Base-by-base conservation (phyloP, 2,113 vertebrate genomes). In the Callionymus lyra region DNA sequence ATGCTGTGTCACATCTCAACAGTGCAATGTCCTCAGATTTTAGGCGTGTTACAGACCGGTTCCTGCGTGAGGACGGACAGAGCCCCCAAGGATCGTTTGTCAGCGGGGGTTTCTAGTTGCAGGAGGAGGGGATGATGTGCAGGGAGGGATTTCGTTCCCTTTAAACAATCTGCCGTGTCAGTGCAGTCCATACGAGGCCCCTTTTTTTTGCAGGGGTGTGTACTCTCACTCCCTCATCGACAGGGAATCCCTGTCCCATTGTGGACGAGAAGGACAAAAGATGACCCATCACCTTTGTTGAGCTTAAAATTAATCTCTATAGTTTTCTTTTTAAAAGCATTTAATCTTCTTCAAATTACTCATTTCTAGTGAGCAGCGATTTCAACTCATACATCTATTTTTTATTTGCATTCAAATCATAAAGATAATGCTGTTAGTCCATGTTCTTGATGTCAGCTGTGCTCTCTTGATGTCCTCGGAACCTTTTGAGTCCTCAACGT, bases 101-200 rank as follows among this genome's bases (percentile, higher is more conserved):
- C 64, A 70, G 53, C 14, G 9, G 35, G 47, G 52, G 71, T 70
- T 68, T 79, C 47, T 71, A 61, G 58, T 70, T 63, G 47, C 59
- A 69, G 70, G 73, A 56, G 64, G 53, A 60, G 63, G 49, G 63
- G 21, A 46, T 62, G 65, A 47, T 70, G 53, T 34, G 47, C 53
- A 56, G 50, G 52, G 50, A 70, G 60, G 69, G 63, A 68, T 68
- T 74, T 65, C 65, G 68, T 70, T 72, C 63, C 59, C 69, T 79
- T 72, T 66, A 56, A 73, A 68, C 71, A 68, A 60, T 67, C 56
- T 80, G 72, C 70, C 59, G 41, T 74, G 78, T 75, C 73, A 76
- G 71, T 70, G 63, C 46, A 33, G 59, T 57, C 64, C 57, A 65
- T 70, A 63, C 53, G 14, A 15, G 67, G 53, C 51, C 63, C 53